A percentile compares a stretch with the other conserved stretches of the same genome.
phyloP scores from a whole-genome alignment of 2,888 invertebrate species.

The Gastrophysa polygoni region DNA sequence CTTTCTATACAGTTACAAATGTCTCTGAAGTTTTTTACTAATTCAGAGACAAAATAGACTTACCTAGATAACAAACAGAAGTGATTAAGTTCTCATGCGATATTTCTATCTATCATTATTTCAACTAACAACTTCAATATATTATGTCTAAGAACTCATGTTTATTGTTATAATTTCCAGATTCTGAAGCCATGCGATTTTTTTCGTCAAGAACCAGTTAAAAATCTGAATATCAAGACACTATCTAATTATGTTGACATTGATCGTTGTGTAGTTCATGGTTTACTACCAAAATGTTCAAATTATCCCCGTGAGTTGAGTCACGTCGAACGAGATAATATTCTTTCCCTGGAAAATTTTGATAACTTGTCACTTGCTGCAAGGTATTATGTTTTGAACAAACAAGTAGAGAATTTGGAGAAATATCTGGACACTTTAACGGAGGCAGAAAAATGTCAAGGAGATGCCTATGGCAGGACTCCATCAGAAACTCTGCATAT shows the following conservation, averaged over 20 bases:
- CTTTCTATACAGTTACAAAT: background rate
- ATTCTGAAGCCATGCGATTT: constrained; percentile 41
- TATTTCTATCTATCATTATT: no score
- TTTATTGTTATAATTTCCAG: constrained; percentile 36
- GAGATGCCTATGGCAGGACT: constrained; percentile 48
- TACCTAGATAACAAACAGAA: no score
- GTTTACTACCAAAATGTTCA: constrained; percentile 42
- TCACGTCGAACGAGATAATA: constrained; percentile 43
- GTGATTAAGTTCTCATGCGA: no score
- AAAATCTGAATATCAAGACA: constrained; percentile 38
- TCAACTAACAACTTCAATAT: no score
- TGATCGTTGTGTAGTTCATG: constrained; percentile 47
- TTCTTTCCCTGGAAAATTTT: constrained; percentile 51
- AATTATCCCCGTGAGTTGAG: constrained; percentile 39
- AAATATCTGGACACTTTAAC: constrained; percentile 36
- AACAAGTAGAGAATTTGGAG: constrained; percentile 47
- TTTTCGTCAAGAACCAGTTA: constrained; percentile 35
- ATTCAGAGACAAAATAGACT: background rate
- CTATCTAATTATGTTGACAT: constrained; percentile 48
- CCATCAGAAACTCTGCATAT: constrained; percentile 46
- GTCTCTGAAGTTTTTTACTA: no score
- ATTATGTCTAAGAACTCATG: no score
- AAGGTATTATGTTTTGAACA: constrained; percentile 48
- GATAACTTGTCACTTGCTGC: constrained; percentile 50
- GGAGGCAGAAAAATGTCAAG: constrained; percentile 34